A percentile compares a stretch with the other conserved stretches of the same genome.
phyloP scores from a whole-genome alignment of 2,113 vertebrate genomes.

The Symphodus melops region DNA sequence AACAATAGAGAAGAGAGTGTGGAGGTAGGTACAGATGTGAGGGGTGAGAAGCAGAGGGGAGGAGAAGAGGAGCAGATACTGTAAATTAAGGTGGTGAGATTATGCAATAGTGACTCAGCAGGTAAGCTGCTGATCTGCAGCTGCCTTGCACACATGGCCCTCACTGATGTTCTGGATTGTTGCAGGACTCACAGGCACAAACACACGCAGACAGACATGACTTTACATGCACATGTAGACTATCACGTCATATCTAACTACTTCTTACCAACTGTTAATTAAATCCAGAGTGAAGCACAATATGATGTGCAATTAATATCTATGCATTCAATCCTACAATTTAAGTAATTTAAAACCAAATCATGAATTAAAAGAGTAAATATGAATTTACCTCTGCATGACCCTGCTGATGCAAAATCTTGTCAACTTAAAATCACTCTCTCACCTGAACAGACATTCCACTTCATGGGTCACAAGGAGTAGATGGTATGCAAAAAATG shows the following conservation, averaged over 20 bases:
- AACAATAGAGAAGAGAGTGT: not conserved
- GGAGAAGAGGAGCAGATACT: slow-evolving; percentile 14
- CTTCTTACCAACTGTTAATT: not conserved
- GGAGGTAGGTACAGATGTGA: slow-evolving; percentile 1
- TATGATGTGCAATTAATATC: too few relatives aligned
- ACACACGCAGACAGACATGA: not conserved
- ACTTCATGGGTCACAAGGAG: not conserved
- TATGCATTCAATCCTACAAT: too few relatives aligned
- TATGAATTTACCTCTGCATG: not conserved
- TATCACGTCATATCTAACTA: slow-evolving; percentile 1
- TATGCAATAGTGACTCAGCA: slow-evolving; percentile 49
- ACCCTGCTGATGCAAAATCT: not conserved
- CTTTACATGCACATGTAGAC: not conserved
- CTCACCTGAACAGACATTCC: not conserved
- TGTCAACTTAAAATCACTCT: not conserved
- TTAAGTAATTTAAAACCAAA: too few relatives aligned
- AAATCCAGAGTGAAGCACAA: not conserved
- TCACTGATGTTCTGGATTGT: slow-evolving; percentile 16
- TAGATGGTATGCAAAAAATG: not conserved
- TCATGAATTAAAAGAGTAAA: too few relatives aligned
- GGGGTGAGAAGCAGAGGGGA: not conserved
- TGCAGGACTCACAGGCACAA: slow-evolving; percentile 15
- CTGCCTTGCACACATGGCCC: slow-evolving; percentile 41
- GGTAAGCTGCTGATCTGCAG: slow-evolving; percentile 55
- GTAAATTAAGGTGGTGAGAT: slow-evolving; percentile 32